Percentiles rank a stretch among this genome's conserved stretches.
Evolutionary conservation across 2,113 vertebrate genomes (phyloP).

Genomic region (Pardalotus punctatus): DNA sequence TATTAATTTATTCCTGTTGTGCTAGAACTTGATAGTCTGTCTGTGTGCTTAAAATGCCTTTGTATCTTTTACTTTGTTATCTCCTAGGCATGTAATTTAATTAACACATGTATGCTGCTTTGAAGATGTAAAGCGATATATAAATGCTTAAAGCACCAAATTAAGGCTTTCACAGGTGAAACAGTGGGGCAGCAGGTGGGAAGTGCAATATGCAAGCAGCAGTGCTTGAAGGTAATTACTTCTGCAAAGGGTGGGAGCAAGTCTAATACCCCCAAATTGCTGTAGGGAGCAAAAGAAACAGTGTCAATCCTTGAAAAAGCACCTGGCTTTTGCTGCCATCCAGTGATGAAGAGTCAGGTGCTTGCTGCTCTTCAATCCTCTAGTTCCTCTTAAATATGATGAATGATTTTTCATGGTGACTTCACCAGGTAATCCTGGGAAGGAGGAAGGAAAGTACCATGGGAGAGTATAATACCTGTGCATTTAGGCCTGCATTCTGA

Average conservation of each 20-base stretch:
- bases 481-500: neutral
- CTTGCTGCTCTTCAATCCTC: neutral
- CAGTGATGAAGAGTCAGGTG: neutral
- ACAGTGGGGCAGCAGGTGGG: neutral
- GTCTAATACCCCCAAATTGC: neutral
- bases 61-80: conserved; percentile 59
- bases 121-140: conserved; percentile 38
- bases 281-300: neutral
- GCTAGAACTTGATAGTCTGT: conserved; percentile 52
- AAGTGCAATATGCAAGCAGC: neutral
- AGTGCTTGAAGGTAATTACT: neutral
- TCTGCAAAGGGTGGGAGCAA: neutral
- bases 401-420: neutral
- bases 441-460: neutral
- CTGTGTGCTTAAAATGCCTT: conserved; percentile 54
- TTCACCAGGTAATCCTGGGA: neutral
- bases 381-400: neutral
- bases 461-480: neutral
- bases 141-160: conserved; percentile 18
- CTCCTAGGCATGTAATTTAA: conserved; percentile 57
- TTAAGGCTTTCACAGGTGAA: conserved; percentile 31
- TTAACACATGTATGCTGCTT: conserved; percentile 39
- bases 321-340: neutral
- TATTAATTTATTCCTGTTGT: conserved; percentile 64
- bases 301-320: neutral